Base-by-base conservation (phyloP, 2,113 vertebrate species). In the Antechinus flavipes region DNA sequence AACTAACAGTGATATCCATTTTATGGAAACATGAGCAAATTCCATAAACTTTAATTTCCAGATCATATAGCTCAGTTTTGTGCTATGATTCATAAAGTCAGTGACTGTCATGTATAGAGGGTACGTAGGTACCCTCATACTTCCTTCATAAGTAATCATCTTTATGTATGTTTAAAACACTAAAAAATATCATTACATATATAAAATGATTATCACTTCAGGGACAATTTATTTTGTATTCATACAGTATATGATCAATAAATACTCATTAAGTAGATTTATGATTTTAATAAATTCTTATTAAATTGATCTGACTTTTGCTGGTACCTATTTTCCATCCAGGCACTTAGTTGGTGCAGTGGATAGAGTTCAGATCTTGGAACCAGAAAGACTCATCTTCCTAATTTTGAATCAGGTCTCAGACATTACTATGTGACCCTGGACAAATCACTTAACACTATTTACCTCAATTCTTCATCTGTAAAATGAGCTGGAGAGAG, bases 41-140 rank as follows among this genome's bases (percentile, higher is more conserved):
- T 94, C 91, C 55, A 11, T 42, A 50, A 27, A 12, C 42, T 49
- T 95, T 0, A 42, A 23, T 96, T 95, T 96, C 54, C 89, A 47
- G 4, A 53, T 25, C 46, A 89, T 49, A 97, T 93, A 84, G 68
- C 89, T 56, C 16, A 89, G 0, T 94, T 30, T 90, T 24, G 14
- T 92, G 96, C 90, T 90, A 54, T 61, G 49, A 46, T 93, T 90
- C 93, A 55, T 54, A 94, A 91, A 91, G 61, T 5, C 11, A 95
- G 89, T 93, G 7, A 54, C 30, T 56, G 58, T 90, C 54, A 61
- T 55, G 58, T 52, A 94, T 93, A 2, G 47, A 93, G 91, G 25
- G 91, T 27, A 9, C 6, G 11, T 52, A 52, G 50, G 9, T 11
- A 52, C 9, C 50, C 50, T 52, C 16, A 12, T 12, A 49, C 55